Base-by-base conservation (phyloP, 2,113 vertebrate species). In the Cheilinus undulatus region DNA sequence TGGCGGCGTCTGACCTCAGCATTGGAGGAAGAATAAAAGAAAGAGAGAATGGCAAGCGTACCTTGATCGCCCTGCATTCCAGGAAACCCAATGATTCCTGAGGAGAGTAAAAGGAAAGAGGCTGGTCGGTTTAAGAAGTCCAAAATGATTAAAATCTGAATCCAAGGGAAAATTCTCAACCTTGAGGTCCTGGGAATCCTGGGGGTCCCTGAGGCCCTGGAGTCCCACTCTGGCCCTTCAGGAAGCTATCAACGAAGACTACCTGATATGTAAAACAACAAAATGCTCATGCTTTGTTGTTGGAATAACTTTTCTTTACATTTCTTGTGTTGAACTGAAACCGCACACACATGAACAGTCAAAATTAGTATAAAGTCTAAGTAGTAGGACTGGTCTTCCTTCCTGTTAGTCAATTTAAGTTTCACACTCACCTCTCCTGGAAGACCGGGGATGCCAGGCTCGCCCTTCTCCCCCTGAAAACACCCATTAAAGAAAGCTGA, bases 51-150 rank as follows among this genome's bases (percentile, higher is more conserved):
- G 6, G 13, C 3, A 1, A 12, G 3, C 6, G 24, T 91, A 94
- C 93, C 94, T 92, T 58, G 56, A 19, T 52, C 6, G 1, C 93
- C 93, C 24, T 50, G 40, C 19, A 59, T 3, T 54, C 93, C 93
- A 3, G 88, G 89, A 77, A 89, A 90, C 8, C 93, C 93, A n/a
- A 69, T 59, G 11, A 83, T 12, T 70, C 93, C 93, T 94, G 69
- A 42, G n/a, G 79, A 69, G 10, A 73, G 19, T 1, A 20, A 7
- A 30, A 61, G 36, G 10, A 66, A 7, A 73, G 36, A 45, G 8
- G 17, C 19, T 45, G 6, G 19, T 45, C 9, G 14, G 13, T 38
- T 38, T 4, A 38, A 14, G 1, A 38, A 38, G 36, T 38, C 14
- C 1, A 14, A 38, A 34, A 34, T 17, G 14, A 42, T 17, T 1